Base-by-base conservation (phyloP, 1,140 invertebrate species). In the Eumaeus atala region DNA sequence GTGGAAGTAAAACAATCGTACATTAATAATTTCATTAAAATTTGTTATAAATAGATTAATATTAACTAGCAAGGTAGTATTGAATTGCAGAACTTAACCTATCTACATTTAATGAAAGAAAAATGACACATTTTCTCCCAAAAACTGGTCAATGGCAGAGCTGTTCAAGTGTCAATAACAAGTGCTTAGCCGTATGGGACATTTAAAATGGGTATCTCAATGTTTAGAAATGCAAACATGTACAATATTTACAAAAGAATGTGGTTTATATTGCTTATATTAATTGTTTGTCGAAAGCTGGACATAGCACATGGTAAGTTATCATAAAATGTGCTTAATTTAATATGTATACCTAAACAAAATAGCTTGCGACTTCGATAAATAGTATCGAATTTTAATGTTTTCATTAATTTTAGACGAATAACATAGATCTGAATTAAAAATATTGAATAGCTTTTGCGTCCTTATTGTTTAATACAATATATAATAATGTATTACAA, bases 141-240 rank as follows among this genome's bases (percentile, higher is more conserved):
- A 65, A 56, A 72, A 72, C 51, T 70, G 56, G 50, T 64, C 68
- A 79, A 80, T 81, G 77, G 77, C 73, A 65, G 77, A 75, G 62
- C 70, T 57, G 52, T 55, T 61, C 63, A 51, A 70, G 66, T 78
- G 71, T 73, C 74, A 76, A 70, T 76, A 74, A 62, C 66, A 72
- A 67, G 69, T 79, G 70, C 77, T 75, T 76, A 66, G 50, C 53
- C 62, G 64, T 71, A 66, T 66, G 61, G 58, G 59, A 67, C 64
- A 57, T 70, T 10, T 73, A 79, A 8, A 63, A 68, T 71, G 68
- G 64, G 60, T 54, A 80, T 80, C 75, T 75, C 76, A 71, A 48
- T 67, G 34, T 64, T 61, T 40, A 74, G 70, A 59, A 77, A 77
- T 76, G 66, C 70, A 48, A 79, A 69, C 44, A 81, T 84, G 77